phyloP scores from a whole-genome alignment of 2,888 invertebrate species.

The Xestobium rufovillosum region DNA sequence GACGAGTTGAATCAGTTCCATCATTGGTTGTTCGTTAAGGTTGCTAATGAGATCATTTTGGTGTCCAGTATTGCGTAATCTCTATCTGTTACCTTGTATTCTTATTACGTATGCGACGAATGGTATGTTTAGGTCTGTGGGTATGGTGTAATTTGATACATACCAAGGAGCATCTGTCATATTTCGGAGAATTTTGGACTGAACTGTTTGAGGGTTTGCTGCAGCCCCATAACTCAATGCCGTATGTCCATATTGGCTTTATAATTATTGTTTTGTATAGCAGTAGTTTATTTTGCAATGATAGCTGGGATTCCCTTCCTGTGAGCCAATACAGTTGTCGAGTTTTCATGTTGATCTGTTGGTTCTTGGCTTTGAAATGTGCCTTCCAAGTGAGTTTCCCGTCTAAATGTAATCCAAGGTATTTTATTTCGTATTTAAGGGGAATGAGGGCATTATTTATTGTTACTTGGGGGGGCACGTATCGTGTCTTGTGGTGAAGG shows the following conservation, averaged over 20 bases:
- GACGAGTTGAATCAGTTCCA: no score
- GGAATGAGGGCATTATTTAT: conserved; percentile 4
- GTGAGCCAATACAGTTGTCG: neutral
- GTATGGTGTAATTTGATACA: conserved; percentile 6
- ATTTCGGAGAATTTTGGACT: conserved; percentile 6
- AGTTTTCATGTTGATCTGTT: no score
- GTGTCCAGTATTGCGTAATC: neutral
- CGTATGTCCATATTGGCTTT: no score
- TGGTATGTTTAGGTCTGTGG: conserved; percentile 4
- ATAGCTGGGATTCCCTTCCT: neutral
- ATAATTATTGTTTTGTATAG: no score
- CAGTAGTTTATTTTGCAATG: no score
- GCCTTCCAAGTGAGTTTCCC: conserved; percentile 6
- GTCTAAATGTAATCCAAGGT: neutral
- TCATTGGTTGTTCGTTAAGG: neutral
- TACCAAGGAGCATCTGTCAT: conserved; percentile 5
- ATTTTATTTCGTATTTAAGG: neutral
- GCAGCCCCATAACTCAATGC: neutral
- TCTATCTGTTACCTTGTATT: conserved; percentile 2
- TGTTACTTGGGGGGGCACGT: neutral
- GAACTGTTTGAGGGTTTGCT: no score
- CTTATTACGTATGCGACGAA: conserved; percentile 4
- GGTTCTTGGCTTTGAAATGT: neutral
- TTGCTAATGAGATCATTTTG: conserved; percentile 4
- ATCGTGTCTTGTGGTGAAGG: neutral